A percentile compares a stretch with the other conserved stretches of the same genome.
Evolutionary conservation across 2,797 vertebrate species (phyloP).

Genomic region (Cryptoblepharus egeriae): DNA sequence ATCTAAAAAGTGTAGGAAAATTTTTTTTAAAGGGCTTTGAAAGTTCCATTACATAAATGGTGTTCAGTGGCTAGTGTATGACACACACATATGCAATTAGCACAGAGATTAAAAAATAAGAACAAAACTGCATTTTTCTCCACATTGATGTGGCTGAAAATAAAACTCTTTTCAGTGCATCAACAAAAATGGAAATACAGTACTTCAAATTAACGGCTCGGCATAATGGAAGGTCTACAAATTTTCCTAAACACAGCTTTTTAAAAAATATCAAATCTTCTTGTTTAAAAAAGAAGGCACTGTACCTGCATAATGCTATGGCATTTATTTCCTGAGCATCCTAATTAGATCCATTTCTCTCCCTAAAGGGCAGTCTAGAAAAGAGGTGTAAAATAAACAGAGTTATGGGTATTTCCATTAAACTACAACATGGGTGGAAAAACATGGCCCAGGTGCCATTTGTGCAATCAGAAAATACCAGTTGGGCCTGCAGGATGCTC

Average conservation of each 20-base stretch:
- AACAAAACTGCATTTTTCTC: conserved; percentile 43
- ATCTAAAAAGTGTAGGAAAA: conserved; percentile 50
- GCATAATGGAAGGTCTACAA: conserved; percentile 44
- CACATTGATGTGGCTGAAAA: conserved; percentile 47
- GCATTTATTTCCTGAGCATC: background rate
- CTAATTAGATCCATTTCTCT: background rate
- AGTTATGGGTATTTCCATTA: too few species aligned
- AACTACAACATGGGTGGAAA: too few species aligned
- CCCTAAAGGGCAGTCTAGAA: background rate
- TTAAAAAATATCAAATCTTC: background rate
- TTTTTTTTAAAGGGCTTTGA: conserved; percentile 31
- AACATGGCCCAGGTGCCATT: too few species aligned
- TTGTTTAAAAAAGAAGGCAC: conserved; percentile 32
- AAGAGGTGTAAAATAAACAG: too few species aligned
- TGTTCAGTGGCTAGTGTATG: conserved; percentile 39
- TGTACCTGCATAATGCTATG: conserved; percentile 23
- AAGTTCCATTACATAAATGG: conserved; percentile 42
- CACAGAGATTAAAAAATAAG: too few species aligned
- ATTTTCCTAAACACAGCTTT: conserved; percentile 30
- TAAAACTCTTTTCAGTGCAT: conserved; percentile 54
- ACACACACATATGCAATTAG: conserved; percentile 28
- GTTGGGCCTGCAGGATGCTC: too few species aligned
- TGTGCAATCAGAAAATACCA: too few species aligned
- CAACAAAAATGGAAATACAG: conserved; percentile 55
- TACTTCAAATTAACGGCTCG: conserved; percentile 44